phyloP scores from a whole-genome alignment of 2,113 vertebrate genomes.

The Chaetodon trifascialis region DNA sequence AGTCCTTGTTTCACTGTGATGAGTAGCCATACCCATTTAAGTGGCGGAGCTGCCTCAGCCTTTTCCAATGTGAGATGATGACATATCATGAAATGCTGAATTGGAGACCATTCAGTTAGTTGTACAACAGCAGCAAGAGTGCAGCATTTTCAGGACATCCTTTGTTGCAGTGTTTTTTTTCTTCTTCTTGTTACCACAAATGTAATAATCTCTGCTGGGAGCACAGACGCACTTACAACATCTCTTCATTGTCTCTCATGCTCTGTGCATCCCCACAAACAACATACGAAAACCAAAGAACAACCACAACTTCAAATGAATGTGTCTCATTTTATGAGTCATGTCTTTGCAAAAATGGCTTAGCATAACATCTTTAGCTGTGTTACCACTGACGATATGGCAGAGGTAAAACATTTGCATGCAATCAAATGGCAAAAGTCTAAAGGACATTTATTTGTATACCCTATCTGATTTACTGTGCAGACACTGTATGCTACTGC shows the following conservation, averaged over 20 bases:
- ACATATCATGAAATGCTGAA: conserved; percentile 57
- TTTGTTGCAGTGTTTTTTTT: conserved; percentile 16
- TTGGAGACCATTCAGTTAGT: background rate
- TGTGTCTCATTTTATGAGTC: background rate
- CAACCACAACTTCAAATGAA: background rate
- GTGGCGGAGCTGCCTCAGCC: background rate
- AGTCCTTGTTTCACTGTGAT: background rate
- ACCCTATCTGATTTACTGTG: conserved; percentile 22
- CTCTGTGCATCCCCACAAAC: background rate
- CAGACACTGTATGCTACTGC: conserved; percentile 31
- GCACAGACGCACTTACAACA: conserved; percentile 7
- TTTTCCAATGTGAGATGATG: conserved; percentile 58
- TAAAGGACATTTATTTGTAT: conserved; percentile 20
- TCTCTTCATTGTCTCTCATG: background rate
- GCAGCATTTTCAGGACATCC: conserved; percentile 6
- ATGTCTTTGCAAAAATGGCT: background rate
- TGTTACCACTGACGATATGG: background rate
- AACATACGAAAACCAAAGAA: background rate
- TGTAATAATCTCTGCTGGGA: conserved; percentile 6
- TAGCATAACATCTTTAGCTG: background rate
- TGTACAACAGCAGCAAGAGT: background rate
- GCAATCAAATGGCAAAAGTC: conserved; percentile 8
- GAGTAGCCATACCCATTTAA: background rate
- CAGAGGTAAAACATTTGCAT: conserved; percentile 31
- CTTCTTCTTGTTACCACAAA: background rate